Evolutionary conservation across 2,113 vertebrate genomes (phyloP).

Genomic region (Salvator merianae): DNA sequence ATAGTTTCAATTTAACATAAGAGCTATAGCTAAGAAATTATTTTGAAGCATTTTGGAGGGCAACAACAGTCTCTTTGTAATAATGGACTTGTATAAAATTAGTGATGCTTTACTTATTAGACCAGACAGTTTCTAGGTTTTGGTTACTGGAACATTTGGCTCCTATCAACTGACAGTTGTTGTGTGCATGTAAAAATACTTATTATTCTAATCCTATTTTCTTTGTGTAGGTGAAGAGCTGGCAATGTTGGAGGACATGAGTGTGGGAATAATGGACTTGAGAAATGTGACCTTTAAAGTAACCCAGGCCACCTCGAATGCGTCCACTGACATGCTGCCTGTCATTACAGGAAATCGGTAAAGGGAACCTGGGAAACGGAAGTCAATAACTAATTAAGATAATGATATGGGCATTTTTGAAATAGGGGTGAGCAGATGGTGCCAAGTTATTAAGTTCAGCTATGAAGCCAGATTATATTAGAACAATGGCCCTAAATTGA

Average conservation of each 20-base stretch:
- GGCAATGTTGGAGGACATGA: constrained; percentile 98
- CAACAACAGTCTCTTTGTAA: background rate
- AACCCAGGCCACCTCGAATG: constrained; percentile 88
- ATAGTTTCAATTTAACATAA: too few relatives aligned
- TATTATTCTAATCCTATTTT: background rate
- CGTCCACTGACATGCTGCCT: constrained; percentile 91
- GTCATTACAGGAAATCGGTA: constrained; percentile 96
- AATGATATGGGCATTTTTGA: background rate
- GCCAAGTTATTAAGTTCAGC: background rate
- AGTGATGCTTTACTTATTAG: background rate
- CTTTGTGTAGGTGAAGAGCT: constrained; percentile 88
- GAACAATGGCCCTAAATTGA: background rate
- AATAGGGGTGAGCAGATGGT: background rate
- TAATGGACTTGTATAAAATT: background rate
- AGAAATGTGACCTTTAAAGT: constrained; percentile 98
- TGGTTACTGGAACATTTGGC: fast-evolving
- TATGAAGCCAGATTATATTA: background rate
- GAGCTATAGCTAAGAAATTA: too few relatives aligned
- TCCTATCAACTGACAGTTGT: background rate
- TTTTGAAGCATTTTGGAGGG: background rate
- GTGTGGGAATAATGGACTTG: constrained; percentile 93
- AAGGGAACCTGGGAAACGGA: background rate
- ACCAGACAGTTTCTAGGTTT: background rate
- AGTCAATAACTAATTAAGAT: background rate
- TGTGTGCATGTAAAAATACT: background rate